Conservation (phyloP, 2,113 vertebrate species). For the Poecilia latipinna region DNA sequence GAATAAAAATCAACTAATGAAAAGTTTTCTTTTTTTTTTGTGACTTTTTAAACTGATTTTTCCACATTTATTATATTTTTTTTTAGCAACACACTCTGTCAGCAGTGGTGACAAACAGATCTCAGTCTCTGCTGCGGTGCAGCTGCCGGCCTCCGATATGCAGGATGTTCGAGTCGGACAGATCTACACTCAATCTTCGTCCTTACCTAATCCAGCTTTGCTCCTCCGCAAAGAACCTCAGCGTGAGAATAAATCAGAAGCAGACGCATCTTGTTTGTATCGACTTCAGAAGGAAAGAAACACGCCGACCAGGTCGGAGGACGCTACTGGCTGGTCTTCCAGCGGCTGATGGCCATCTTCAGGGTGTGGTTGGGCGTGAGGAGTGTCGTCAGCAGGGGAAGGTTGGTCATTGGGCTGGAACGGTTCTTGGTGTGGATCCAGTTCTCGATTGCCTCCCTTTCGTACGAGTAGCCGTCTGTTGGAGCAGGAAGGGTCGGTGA, state of each 20-base stretch:
- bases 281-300: not conserved
- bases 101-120: not conserved
- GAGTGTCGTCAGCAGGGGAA: constrained; percentile 84
- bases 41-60: not conserved
- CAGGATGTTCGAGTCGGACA: not conserved
- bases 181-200: not conserved
- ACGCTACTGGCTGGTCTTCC: constrained; percentile 77
- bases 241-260: not conserved
- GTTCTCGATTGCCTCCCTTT: constrained; percentile 89
- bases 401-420: constrained; percentile 97
- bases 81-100: no score
- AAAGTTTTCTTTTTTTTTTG: not conserved
- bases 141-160: not conserved
- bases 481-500: not conserved
- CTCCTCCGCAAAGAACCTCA: not conserved
- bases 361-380: constrained; percentile 93
- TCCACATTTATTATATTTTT: no score
- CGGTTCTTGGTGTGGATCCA: constrained; percentile 90
- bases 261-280: constrained; percentile 14
- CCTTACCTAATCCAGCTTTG: not conserved
- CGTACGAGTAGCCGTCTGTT: constrained; percentile 96
- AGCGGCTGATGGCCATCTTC: constrained; percentile 94
- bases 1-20: not conserved
- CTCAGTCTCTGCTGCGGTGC: not conserved
- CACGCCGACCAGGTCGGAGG: not conserved